These are phyloP conservation scores for Cossypha dichroa DNA, from an alignment of 2,797 vertebrate species.

Conservation along the genomic window DNA sequence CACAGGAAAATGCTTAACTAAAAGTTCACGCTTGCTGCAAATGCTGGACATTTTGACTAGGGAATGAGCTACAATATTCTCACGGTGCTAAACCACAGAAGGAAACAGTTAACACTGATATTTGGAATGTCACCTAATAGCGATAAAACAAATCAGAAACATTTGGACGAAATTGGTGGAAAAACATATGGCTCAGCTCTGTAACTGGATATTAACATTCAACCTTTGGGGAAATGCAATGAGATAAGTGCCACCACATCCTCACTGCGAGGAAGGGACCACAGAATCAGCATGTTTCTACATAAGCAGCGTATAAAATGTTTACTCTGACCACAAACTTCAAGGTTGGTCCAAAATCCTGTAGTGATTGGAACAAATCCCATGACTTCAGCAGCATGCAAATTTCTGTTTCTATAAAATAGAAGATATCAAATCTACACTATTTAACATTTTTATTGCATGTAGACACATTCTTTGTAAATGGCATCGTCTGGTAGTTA, in stretches of 20 bases:
- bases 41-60: background rate
- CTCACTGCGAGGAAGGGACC: background rate
- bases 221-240: slow-evolving; percentile 24
- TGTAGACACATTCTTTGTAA: background rate
- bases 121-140: slow-evolving; percentile 22
- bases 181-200: slow-evolving; percentile 47
- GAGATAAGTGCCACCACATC: slow-evolving; percentile 31
- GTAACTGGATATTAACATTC: slow-evolving; percentile 8
- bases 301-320: background rate
- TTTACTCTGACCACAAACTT: slow-evolving; percentile 21
- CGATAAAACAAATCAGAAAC: slow-evolving; percentile 51
- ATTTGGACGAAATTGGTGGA: background rate
- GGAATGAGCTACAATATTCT: background rate
- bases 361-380: slow-evolving; percentile 19
- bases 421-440: background rate
- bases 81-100: slow-evolving; percentile 18
- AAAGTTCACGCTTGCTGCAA: background rate
- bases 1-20: background rate
- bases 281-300: slow-evolving; percentile 32
- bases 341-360: background rate
- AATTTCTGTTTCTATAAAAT: background rate
- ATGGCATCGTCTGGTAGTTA: background rate
- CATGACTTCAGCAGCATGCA: background rate
- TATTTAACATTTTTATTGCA: background rate
- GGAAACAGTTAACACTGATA: slow-evolving; percentile 43